phyloP scores from a whole-genome alignment of 2,888 invertebrate species.

The Stenolophus ochropezus region DNA sequence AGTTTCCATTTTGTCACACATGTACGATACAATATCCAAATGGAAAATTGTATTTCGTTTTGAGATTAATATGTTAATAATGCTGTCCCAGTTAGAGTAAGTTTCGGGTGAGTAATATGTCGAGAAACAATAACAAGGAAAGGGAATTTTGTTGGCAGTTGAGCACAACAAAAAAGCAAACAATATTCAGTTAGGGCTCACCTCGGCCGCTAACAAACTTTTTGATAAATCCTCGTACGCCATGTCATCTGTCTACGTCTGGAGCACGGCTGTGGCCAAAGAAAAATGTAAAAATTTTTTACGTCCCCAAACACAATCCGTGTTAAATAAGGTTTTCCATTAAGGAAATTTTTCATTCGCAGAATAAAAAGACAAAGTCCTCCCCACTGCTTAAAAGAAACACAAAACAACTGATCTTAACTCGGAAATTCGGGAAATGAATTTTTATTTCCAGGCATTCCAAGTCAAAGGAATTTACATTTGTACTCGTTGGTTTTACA shows the following conservation, averaged over 20 bases:
- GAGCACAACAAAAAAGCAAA: slow-evolving; percentile 12
- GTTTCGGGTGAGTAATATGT: not conserved
- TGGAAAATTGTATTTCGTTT: not conserved
- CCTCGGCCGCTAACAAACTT: slow-evolving; percentile 46
- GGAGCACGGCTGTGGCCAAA: slow-evolving; percentile 4
- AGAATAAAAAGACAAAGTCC: slow-evolving; percentile 37
- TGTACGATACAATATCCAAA: no score
- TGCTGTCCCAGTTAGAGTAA: not conserved
- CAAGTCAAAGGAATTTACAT: not conserved
- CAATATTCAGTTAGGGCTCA: slow-evolving; percentile 27
- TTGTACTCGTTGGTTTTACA: no score
- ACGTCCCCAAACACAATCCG: slow-evolving; percentile 44
- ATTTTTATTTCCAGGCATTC: not conserved
- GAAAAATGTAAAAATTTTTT: slow-evolving; percentile 52
- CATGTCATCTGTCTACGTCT: slow-evolving; percentile 49
- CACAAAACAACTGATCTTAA: slow-evolving; percentile 34
- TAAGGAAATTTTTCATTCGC: slow-evolving; percentile 48
- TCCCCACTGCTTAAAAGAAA: slow-evolving; percentile 36
- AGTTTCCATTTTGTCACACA: no score
- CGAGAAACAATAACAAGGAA: not conserved
- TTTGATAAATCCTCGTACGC: slow-evolving; percentile 50
- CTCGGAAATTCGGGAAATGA: slow-evolving; percentile 5
- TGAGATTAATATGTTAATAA: not conserved
- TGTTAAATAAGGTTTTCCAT: slow-evolving; percentile 53
- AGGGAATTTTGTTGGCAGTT: slow-evolving; percentile 4